Percentiles rank a stretch among this genome's conserved stretches.
Conservation (phyloP, 2,888 invertebrate genomes). For the Herminia tarsipennalis region DNA sequence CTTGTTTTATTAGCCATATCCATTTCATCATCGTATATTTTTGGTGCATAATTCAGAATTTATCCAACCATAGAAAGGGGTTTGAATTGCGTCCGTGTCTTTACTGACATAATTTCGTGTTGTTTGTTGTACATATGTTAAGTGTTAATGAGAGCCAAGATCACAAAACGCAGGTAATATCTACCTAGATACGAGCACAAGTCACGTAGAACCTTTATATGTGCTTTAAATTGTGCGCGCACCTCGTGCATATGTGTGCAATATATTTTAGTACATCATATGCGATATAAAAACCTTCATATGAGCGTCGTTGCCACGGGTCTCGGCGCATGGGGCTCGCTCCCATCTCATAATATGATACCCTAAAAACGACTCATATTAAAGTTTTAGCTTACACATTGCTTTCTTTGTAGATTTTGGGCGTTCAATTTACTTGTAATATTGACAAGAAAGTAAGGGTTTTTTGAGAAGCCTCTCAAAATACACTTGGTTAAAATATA, state of each 20-base stretch:
- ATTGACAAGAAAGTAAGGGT: constrained; percentile 10
- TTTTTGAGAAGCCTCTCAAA: neutral
- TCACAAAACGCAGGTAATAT: neutral
- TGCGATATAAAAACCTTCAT: constrained; percentile 40
- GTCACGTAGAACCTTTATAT: constrained; percentile 31
- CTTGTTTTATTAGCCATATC: too few species aligned
- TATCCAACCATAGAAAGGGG: too few species aligned
- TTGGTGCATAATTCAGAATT: too few species aligned
- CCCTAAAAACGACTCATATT: constrained; percentile 40
- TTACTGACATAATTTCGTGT: too few species aligned
- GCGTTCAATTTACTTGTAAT: constrained; percentile 28
- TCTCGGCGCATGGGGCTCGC: constrained; percentile 16
- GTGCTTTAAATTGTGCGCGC: constrained; percentile 20
- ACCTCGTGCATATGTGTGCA: constrained; percentile 25
- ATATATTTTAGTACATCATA: constrained; percentile 36
- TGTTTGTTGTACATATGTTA: too few species aligned
- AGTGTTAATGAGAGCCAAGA: neutral
- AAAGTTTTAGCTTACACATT: constrained; percentile 34
- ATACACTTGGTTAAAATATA: neutral
- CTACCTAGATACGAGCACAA: constrained; percentile 1
- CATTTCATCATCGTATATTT: too few species aligned
- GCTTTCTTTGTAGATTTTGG: constrained; percentile 20
- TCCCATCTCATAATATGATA: constrained; percentile 32
- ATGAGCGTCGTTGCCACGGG: constrained; percentile 34
- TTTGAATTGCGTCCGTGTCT: too few species aligned